Base-by-base conservation (phyloP, 2,888 invertebrate species). In the Cepaea hortensis region DNA sequence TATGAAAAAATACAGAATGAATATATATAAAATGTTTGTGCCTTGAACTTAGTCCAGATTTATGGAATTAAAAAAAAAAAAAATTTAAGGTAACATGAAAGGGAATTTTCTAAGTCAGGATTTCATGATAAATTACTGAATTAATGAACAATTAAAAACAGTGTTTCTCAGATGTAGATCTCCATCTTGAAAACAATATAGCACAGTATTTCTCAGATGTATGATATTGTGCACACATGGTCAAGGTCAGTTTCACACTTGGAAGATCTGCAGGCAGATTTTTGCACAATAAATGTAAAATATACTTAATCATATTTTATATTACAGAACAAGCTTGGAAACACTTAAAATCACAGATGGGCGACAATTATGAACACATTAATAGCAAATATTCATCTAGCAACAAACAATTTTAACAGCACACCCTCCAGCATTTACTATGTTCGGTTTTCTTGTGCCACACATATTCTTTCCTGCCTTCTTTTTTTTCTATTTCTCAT, bases 221-320 rank as follows among this genome's bases (percentile, higher is more conserved):
- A 23, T 79, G 62, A 46, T 2, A 15, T 35, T 46, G 35, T 15
- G 77, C 77, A 77, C 55, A 77, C 23, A 61, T 62, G 11, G 62
- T 62, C 62, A 18, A 79, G 62, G 18, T 62, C 15, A 79, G 61
- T 35, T 23, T 61, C 62, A 79, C 6, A 79, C 62, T 55, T 79
- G 79, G 79, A 79, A 79, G 79, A 79, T 79, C 62, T 79, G 23
- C 62, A 79, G 11, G 11, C 61, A 79, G 61, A 79, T 62, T 35
- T 79, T 79, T 79, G 79, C 62, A 79, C 62, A 79, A 18, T 35
- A 62, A 79, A 62, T 79, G 23, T 79, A 46, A 35, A 62, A 62
- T 62, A 35, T 46, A 62, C 35, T 18, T 15, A 55, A 20, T 77
- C 55, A 55, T 77, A 77, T 23, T n/a, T 77, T 55, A 77, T 77